These are phyloP conservation scores for Nomada hirtipes DNA, from an alignment of 2,888 invertebrate species.

Conservation along the genomic window DNA sequence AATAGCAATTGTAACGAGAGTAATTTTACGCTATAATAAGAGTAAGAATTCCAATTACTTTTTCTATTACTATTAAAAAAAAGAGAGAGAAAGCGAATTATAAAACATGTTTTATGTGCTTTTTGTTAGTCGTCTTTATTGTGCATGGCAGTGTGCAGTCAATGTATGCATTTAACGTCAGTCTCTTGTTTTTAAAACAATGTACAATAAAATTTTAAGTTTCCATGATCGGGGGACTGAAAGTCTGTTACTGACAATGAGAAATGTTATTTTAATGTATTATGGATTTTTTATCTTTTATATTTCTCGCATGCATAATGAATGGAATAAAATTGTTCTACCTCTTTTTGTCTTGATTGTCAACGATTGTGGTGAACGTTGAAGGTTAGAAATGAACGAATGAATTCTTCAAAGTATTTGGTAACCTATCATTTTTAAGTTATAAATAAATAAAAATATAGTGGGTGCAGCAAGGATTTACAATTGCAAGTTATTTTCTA, in stretches of 20 bases:
- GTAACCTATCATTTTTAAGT: slow-evolving; percentile 18
- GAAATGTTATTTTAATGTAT: slow-evolving; percentile 16
- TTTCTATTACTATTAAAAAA: not conserved
- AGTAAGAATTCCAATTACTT: slow-evolving; percentile 2
- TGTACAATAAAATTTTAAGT: slow-evolving; percentile 8
- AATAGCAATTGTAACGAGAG: slow-evolving; percentile 13
- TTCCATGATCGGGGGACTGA: slow-evolving; percentile 8
- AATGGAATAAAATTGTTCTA: slow-evolving; percentile 7
- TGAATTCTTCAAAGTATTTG: not conserved
- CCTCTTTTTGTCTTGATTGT: too few species aligned
- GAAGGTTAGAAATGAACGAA: not conserved
- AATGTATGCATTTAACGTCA: slow-evolving; percentile 30
- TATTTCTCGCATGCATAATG: not conserved
- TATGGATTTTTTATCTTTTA: slow-evolving; percentile 13
- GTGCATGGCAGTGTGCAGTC: not conserved
- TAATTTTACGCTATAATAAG: slow-evolving; percentile 17
- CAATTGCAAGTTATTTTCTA: slow-evolving; percentile 3
- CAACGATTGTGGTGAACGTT: not conserved
- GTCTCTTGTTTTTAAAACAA: slow-evolving; percentile 6
- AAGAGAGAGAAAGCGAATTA: not conserved
- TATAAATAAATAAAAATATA: not conserved
- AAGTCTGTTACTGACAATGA: slow-evolving; percentile 1
- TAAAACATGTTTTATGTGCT: slow-evolving; percentile 11
- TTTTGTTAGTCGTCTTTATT: slow-evolving; percentile 11
- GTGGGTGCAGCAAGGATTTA: too few species aligned